Base-by-base conservation (phyloP, 2,797 vertebrate genomes). In the Poeciliopsis infans region DNA sequence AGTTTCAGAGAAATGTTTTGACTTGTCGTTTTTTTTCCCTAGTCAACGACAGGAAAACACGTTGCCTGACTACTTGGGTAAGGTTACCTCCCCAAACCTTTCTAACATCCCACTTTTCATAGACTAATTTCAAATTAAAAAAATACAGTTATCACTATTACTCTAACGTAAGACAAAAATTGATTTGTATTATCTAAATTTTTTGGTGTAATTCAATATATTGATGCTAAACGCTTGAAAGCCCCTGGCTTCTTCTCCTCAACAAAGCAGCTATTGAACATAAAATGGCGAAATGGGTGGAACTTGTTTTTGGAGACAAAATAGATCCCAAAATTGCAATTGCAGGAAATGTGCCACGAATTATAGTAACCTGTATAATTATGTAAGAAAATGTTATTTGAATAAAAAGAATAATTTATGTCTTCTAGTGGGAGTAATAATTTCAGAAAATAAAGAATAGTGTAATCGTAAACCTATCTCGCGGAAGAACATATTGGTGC, bases 251-350 rank as follows among this genome's bases (percentile, higher is more conserved):
- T 53, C 53, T 69, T 66, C 82, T 43, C 84, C 81, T 79, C 86
- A 90, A 93, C 93, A 95, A 96, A 89, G 91, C 85, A 74, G 68
- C 78, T 83, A 31, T 31, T 46, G 59, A 88, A 81, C 88, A 86
- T 88, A 94, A 96, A 96, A 96, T 96, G 96, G 96, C 94, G 96
- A 94, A 87, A 78, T 77, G 88, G 88, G 89, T 84, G 90, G 95
- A 86, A 93, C 95, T 94, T n/a, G 12, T 94, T 95, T 57, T 93
- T 79, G 76, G 0, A 81, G 76, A 79, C 75, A 94, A 96, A 94
- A n/a, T 95, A 96, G 95, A 83, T 74, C 94, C 84, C 0, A 20
- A 0, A 5, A 46, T 57, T 33, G 31, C 10, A 23, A 46, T 47
- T 53, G 28, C 28, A 3, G 15, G 5, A 78, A 10, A 10, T 4